Evolutionary conservation across 2,888 invertebrate genomes (phyloP).

Genomic region (Netelia virgata): DNA sequence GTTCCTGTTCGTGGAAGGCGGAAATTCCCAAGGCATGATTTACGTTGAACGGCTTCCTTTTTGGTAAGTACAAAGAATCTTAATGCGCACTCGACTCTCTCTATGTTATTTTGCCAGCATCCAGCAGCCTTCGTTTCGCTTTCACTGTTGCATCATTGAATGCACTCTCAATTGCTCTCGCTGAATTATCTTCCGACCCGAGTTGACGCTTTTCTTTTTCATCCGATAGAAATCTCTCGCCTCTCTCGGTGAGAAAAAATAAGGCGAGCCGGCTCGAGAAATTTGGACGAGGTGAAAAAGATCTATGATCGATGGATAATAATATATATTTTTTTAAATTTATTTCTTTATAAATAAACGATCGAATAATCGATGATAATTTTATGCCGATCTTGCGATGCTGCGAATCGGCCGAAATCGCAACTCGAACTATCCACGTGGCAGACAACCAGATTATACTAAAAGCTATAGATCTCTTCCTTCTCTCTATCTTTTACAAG

Average conservation of each 20-base stretch:
- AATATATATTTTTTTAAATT: too few species aligned
- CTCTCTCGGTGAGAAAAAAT: neutral
- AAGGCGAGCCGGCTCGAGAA: neutral
- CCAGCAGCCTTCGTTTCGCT: neutral
- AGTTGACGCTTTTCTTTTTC: neutral
- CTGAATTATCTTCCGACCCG: neutral
- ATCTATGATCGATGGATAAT: neutral
- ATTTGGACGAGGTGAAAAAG: too few species aligned
- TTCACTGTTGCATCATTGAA: conserved; percentile 6
- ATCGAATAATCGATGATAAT: too few species aligned
- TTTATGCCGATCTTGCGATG: too few species aligned
- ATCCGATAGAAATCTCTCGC: neutral
- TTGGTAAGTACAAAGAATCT: conserved; percentile 30
- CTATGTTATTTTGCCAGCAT: neutral
- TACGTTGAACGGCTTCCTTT: neutral
- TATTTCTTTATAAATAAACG: too few species aligned
- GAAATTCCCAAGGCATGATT: conserved; percentile 5
- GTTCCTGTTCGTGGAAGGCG: neutral
- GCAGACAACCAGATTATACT: neutral
- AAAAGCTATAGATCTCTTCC: neutral
- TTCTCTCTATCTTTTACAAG: neutral
- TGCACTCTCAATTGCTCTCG: conserved; percentile 11
- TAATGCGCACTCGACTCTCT: neutral
- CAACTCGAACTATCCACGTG: neutral
- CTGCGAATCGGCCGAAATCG: neutral